phyloP scores from a whole-genome alignment of 2,113 vertebrate species.

The Eolophus roseicapilla region DNA sequence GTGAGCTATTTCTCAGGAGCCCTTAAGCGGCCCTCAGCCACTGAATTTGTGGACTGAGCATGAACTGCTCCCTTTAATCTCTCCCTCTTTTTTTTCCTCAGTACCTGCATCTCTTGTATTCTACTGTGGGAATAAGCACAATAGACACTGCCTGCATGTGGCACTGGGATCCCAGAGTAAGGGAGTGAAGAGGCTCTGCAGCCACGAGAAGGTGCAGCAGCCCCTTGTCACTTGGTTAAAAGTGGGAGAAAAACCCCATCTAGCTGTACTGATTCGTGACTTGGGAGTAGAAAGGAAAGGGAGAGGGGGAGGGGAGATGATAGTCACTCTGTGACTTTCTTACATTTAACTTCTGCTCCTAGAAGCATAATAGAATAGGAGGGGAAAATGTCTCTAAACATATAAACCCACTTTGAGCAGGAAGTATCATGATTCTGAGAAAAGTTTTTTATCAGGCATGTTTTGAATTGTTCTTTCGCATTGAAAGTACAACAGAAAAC shows the following conservation, averaged over 20 bases:
- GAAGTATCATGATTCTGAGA: background rate
- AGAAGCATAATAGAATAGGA: background rate
- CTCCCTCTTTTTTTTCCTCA: background rate
- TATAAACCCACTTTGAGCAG: background rate
- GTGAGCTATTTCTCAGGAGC: background rate
- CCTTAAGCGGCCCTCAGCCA: background rate
- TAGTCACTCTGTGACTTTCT: background rate
- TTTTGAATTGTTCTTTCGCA: background rate
- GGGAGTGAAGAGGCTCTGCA: background rate
- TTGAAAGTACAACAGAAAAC: background rate
- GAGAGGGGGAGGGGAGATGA: accelerated
- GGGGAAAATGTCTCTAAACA: background rate
- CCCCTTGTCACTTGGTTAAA: background rate
- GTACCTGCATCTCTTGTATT: background rate
- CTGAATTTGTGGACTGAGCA: background rate
- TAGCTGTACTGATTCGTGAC: background rate
- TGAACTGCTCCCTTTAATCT: background rate
- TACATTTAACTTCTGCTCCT: background rate
- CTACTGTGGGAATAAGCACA: background rate
- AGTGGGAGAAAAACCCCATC: background rate
- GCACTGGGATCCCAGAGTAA: background rate
- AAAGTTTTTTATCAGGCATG: background rate
- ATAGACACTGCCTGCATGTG: background rate
- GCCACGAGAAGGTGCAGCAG: background rate
- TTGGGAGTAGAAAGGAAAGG: background rate